Evolutionary conservation across 2,797 vertebrate species (phyloP), one percentile per base, ranked within the genome.

Genomic region (Spheniscus humboldti): DNA sequence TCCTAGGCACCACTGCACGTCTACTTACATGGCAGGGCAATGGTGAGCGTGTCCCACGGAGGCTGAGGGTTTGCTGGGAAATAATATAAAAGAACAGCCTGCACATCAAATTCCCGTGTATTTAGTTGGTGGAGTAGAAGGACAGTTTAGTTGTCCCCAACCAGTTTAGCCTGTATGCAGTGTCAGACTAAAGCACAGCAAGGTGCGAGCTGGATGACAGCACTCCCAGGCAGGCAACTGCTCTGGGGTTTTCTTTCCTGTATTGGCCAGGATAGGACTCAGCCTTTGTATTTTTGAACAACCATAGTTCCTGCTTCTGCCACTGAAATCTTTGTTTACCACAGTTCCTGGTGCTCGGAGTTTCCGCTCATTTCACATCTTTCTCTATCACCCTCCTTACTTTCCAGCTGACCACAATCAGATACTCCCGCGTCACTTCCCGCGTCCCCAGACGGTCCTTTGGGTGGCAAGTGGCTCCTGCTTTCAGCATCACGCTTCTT

Each of bases 281-380:
- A 41, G 7, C 6, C 37, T 91, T 77, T 59, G 30, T 55, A 22
- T 47, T 85, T 93, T n/a, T 87, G 37, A 85, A 37, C 39, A 77
- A 11, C 24, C 31, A 20, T 6, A 66, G 30, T 17, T 82, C 6
- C 52, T 25, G 13, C 22, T 88, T 92, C 80, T 72, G 43, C 14
- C 72, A 31, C 75, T 50, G 27, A 74, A 80, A 72, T 74, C 39
- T 88, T 69, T 43, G 6, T 88, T 84, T 74, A 73, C 3, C 11
- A 18, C 50, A 55, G 9, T 20, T 88, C n/a, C 43, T 4, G 1
- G 16, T 0, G 1, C 56, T 48, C 0, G 0, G 56, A 64, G 6
- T 33, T 88, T 43, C 14, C 4, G 7, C 19, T 45, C 16, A 8
- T 86, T 90, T 85, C 27, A 27, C 5, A 5, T 50, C 41, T 60